Evolutionary conservation across 2,797 vertebrate species (phyloP), one percentile per base, ranked within the genome.

Genomic region (Urosaurus nigricauda): DNA sequence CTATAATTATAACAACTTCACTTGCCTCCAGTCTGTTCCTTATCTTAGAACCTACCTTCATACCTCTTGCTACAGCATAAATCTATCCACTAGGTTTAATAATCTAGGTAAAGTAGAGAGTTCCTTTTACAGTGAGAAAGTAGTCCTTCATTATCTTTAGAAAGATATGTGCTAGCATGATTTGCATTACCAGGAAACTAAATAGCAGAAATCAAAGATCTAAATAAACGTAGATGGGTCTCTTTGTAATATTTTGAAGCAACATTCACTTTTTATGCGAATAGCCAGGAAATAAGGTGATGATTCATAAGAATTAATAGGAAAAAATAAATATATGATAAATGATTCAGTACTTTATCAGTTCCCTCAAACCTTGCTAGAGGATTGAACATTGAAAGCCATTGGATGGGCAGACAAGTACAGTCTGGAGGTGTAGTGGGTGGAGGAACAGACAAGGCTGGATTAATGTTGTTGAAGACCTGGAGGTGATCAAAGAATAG

Each of bases 1-100:
- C 96, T 96, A 93, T 96, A 97, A 97, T 97, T 97, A 96, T 94
- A 95, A 95, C 94, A 95, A 95, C 94, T 96, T 95, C 96, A 96
- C 96, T 96, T 95, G 95, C 96, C 94, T 96, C 87, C 94, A 95
- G 96, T 92, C 91, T 96, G 85, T 95, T 97, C 94, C 95, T 96
- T 97, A 95, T 97, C 95, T 95, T 96, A 79, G 90, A 95, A 2
- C 89, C 94, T 91, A 94, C 92, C 91, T 96, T 94, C 77, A 6
- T 93, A 91, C 96, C 94, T 96, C 94, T 94, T 94, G 93, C 95
- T 96, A 92, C 93, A 95, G 96, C 95, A 92, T 96, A 92, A 92
- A 95, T 92, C 93, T 95, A 90, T 86, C 90, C 87, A 93, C 79
- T 79, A 90, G 92, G 90, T 68, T 91, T 94, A 91, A 91, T 82